Evolutionary conservation across 2,888 invertebrate genomes (phyloP).

Genomic region (Drosophila nigricruria): DNA sequence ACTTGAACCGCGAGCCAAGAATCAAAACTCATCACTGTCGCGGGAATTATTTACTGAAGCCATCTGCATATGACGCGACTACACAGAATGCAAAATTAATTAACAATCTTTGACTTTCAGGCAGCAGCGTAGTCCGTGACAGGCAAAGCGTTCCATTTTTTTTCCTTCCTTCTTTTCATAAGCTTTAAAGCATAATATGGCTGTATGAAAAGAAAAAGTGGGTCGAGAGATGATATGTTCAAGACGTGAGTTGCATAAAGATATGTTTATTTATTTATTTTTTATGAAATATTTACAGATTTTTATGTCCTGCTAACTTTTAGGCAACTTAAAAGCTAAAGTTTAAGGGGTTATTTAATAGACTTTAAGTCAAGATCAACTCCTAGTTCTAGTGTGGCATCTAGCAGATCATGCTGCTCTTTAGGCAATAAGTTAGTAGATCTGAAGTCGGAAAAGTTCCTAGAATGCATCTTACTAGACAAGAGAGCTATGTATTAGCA

Average conservation of each 20-base stretch:
- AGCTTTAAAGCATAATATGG: neutral
- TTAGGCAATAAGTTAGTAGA: too few species aligned
- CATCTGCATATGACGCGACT: slow-evolving; percentile 18
- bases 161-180: too few species aligned
- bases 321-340: too few species aligned
- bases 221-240: neutral
- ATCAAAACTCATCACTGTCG: slow-evolving; percentile 1
- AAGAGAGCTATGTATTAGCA: too few species aligned
- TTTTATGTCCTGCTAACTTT: too few species aligned
- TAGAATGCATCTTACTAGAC: too few species aligned
- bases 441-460: too few species aligned
- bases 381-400: too few species aligned
- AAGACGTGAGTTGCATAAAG: neutral
- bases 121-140: neutral
- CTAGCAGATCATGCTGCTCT: too few species aligned
- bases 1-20: neutral
- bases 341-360: too few species aligned
- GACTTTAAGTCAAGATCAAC: too few species aligned
- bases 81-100: slow-evolving; percentile 15
- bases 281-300: neutral
- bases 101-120: neutral
- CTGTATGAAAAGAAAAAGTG: neutral
- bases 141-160: neutral
- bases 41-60: slow-evolving; percentile 6
- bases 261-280: neutral